phyloP scores from a whole-genome alignment of 2,113 vertebrate genomes.

The Parus major region DNA sequence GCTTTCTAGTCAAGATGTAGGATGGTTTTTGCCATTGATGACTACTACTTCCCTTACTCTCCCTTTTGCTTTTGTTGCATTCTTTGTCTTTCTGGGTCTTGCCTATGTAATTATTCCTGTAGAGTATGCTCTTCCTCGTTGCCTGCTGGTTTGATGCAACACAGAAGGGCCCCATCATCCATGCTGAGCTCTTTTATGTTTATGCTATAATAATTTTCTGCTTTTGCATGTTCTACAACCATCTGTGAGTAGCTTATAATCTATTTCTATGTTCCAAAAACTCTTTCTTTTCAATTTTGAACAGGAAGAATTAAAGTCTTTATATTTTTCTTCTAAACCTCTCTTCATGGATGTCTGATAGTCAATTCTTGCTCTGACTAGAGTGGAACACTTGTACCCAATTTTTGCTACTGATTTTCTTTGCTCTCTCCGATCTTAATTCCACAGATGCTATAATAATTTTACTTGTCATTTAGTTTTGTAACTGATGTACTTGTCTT shows the following conservation, averaged over 20 bases:
- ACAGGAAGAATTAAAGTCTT: conserved; percentile 6
- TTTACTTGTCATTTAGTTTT: background rate
- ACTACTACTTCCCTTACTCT: background rate
- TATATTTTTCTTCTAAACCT: background rate
- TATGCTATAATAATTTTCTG: conserved; percentile 19
- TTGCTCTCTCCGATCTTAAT: conserved; percentile 1
- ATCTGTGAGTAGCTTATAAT: conserved; percentile 34
- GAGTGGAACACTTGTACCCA: conserved; percentile 17
- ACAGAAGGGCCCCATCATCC: background rate
- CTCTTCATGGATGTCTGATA: background rate
- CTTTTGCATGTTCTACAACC: conserved; percentile 11
- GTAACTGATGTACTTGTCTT: conserved; percentile 9
- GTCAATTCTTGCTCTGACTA: background rate
- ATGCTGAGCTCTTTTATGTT: conserved; percentile 28
- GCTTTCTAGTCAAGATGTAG: background rate
- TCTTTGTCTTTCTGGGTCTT: background rate
- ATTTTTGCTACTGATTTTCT: conserved; percentile 9
- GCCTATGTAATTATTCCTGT: conserved; percentile 3
- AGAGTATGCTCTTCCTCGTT: background rate
- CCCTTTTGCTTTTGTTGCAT: background rate
- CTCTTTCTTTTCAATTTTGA: background rate
- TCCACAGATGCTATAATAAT: background rate
- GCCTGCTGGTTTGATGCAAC: background rate
- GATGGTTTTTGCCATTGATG: background rate
- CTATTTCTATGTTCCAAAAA: background rate